Evolutionary conservation across 1,140 invertebrate genomes (phyloP), one percentile per base, ranked within the genome.

Genomic region (Drosophila prosaltans): DNA sequence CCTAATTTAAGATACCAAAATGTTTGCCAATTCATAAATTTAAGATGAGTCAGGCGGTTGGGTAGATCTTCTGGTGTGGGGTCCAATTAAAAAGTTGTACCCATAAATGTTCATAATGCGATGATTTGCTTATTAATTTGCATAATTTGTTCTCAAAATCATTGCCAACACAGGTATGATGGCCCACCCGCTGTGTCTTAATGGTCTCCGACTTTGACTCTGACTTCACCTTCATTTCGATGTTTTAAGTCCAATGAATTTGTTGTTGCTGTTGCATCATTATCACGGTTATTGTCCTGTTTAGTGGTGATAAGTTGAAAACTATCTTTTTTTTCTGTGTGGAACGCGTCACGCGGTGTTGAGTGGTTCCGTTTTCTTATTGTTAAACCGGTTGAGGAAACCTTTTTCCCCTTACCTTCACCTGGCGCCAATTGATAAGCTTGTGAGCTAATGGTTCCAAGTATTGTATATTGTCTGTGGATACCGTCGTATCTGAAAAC

Each of bases 241-340:
- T 61, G 61, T 43, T 59, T 62, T 36, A 43, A 43, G 54, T 32
- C 70, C 71, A 72, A 86, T 86, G 79, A 79, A 88, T 88, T 70
- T 77, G 83, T 86, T 30, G 28, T 78, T 78, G 75, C 41, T 43
- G 41, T 43, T 51, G 57, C 83, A 74, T 79, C 83, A 86, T 86
- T 85, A 86, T 86, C 83, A 80, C 69, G 41, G 68, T 89, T 80
- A 86, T 89, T 88, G 84, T 86, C 83, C 83, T 86, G 83, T 88
- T 82, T 58, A 55, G 66, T 39, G 58, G 83, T 71, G 85, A 88
- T 71, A 82, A 65, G 51, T 67, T 21, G 21, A 26, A 36, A 43
- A 30, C 67, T 66, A 67, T 59, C 71, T 71, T 61, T 43, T 51
- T 51, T 48, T 45, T 28, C 26, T 24, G n/a, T 76, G 55, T 62